Evolutionary conservation across 2,888 invertebrate genomes (phyloP).

Genomic region (Parapristionchus giblindavisi): DNA sequence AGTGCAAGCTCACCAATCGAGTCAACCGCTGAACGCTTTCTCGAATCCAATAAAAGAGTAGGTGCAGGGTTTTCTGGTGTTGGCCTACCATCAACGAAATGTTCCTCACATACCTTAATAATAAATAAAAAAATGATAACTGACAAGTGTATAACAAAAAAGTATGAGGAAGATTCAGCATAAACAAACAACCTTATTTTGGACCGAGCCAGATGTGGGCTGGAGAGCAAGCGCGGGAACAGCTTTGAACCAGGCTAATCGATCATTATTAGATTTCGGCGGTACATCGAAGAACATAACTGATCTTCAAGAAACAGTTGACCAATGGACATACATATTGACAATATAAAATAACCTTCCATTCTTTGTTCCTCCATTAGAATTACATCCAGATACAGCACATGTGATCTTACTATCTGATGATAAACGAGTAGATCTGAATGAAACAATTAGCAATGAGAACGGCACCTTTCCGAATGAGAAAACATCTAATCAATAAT

Average conservation of each 20-base stretch:
- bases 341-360: not conserved
- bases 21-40: not conserved
- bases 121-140: not conserved
- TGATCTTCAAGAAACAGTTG: not conserved
- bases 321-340: too few species aligned
- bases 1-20: not conserved
- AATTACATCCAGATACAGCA: not conserved
- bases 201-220: not conserved
- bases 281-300: conserved; percentile 1
- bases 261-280: not conserved
- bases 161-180: not conserved
- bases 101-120: conserved; percentile 28
- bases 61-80: conserved; percentile 13
- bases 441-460: not conserved
- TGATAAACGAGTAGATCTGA: not conserved
- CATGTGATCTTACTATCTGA: not conserved
- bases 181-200: not conserved
- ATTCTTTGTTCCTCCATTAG: not conserved
- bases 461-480: too few species aligned
- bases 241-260: not conserved
- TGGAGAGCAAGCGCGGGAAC: conserved; percentile 21
- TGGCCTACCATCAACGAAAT: conserved; percentile 33
- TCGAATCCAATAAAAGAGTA: not conserved
- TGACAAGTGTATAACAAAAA: not conserved
- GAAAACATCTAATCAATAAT: too few species aligned